Evolutionary conservation across 2,113 vertebrate species (phyloP), one percentile per base, ranked within the genome.

Genomic region (Oreochromis tanganicae): DNA sequence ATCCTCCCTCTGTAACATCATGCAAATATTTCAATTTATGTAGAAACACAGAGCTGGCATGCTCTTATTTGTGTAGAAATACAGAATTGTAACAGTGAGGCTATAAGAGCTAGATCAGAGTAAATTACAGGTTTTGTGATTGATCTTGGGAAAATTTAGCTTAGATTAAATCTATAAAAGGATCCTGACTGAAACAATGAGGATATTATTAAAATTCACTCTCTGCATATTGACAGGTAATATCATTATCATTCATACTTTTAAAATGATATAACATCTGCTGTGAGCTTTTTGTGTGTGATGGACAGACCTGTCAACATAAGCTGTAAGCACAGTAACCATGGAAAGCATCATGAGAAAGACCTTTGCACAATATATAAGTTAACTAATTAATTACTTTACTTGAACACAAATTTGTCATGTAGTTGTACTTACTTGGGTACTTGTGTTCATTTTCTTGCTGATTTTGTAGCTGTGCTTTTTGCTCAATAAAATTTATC

Each of bases 171-270:
- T 16, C 14, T 73, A 7, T 3, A 56, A 79, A 34, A 80, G 3
- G 11, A 14, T 24, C 29, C 52, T 43, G n/a, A 84, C 27, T 27
- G 29, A 66, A 38, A 79, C 16, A 13, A 90, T 90, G 17, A 38
- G 2, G 5, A 21, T 16, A 38, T 61, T 34, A 16, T 29, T 84
- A 2, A 83, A 82, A 80, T 4, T 81, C 21, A 9, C 36, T 13
- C 16, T 91, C 32, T 83, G 3, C 82, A n/a, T 83, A 2, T 29
- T 91, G 66, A 61, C 88, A 83, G 89, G 92, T 93, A 87, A 86
- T n/a, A 34, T 14, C 4, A 9, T 29, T 63, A 34, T 63, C 3
- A 34, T 52, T 19, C 24, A 4, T 3, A 7, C 3, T n/a, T 78
- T 3, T 41, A 4, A 3, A 9, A 48, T 84, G 66, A 16, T 4